phyloP scores from a whole-genome alignment of 1,140 invertebrate genomes.

The Plectrocnemia conspersa region DNA sequence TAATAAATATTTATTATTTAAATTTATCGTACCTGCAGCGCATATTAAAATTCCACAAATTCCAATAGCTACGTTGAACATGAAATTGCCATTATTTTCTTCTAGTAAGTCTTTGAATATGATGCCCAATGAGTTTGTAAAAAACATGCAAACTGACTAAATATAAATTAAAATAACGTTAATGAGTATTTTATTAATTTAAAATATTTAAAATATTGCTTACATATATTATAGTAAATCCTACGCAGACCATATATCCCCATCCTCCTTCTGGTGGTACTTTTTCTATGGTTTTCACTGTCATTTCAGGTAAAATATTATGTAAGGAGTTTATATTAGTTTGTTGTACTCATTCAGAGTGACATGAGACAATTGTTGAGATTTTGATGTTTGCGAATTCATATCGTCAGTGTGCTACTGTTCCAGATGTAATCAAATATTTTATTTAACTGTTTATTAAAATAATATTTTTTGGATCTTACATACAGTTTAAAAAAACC shows the following conservation, averaged over 20 bases:
- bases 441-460: too few species aligned
- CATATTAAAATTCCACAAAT: too few species aligned
- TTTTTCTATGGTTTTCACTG: not conserved
- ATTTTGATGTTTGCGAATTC: not conserved
- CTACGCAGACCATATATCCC: constrained; percentile 40
- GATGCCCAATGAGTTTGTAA: constrained; percentile 59
- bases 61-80: too few species aligned
- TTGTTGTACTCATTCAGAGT: not conserved
- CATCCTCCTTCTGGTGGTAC: constrained; percentile 43
- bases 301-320: not conserved
- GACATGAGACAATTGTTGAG: not conserved
- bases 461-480: too few species aligned
- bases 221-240: constrained; percentile 39
- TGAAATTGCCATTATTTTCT: constrained; percentile 51
- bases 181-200: constrained; percentile 4
- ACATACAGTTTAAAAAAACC: too few species aligned
- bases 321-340: not conserved
- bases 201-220: constrained; percentile 27
- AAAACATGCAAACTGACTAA: constrained; percentile 51
- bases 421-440: too few species aligned
- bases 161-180: constrained; percentile 29
- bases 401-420: not conserved
- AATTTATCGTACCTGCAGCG: too few species aligned
- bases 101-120: constrained; percentile 61
- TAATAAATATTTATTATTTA: constrained; percentile 10